A percentile compares a stretch with the other conserved stretches of the same genome.
These are phyloP conservation scores for Carcinoscorpius rotundicauda DNA, from an alignment of 1,140 invertebrate genomes.

Conservation along the genomic window DNA sequence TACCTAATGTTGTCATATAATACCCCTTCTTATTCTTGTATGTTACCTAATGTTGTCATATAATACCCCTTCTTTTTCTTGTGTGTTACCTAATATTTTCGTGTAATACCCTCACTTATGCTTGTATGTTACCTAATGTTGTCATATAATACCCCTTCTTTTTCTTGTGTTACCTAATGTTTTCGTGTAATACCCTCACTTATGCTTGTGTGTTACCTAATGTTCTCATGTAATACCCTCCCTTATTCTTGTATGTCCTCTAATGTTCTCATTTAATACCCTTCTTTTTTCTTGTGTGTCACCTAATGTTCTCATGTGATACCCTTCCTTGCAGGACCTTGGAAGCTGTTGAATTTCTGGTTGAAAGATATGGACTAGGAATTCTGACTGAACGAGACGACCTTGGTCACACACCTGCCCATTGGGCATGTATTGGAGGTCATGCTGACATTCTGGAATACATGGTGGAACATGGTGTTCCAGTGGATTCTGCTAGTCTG, in stretches of 20 bases:
- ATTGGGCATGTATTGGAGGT: constrained; percentile 81
- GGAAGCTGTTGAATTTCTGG: constrained; percentile 20
- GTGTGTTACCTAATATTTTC: not conserved
- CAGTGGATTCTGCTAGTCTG: constrained; percentile 69
- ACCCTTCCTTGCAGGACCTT: constrained; percentile 17
- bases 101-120: constrained; percentile 4
- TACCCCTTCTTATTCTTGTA: not conserved
- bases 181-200: not conserved
- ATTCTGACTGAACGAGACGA: constrained; percentile 47
- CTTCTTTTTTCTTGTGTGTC: not conserved
- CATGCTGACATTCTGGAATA: constrained; percentile 67
- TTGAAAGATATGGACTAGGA: constrained; percentile 19
- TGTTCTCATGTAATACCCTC: not conserved
- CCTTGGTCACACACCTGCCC: constrained; percentile 81
- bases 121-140: constrained; percentile 1
- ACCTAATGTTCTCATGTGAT: not conserved
- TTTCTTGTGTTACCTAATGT: too few species aligned
- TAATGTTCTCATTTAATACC: not conserved
- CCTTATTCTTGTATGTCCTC: not conserved
- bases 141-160: not conserved
- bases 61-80: not conserved
- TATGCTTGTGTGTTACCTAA: not conserved
- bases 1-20: not conserved
- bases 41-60: not conserved
- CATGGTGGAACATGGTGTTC: constrained; percentile 64